Evolutionary conservation across 1,140 invertebrate genomes (phyloP), one percentile per base, ranked within the genome.

Genomic region (Cyrtorhinus lividipennis): DNA sequence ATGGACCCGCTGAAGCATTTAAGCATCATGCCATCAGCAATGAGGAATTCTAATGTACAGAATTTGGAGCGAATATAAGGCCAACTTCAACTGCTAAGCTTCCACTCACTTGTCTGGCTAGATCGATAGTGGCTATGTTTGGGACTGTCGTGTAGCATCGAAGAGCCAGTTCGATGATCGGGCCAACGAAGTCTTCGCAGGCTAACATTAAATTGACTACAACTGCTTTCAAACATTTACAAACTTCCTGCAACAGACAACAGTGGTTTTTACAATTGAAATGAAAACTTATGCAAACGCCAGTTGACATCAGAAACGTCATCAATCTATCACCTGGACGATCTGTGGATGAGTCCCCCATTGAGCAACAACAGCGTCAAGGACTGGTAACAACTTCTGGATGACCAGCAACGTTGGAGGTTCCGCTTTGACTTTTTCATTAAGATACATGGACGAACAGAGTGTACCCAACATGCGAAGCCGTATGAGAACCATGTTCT

Each of bases 401-500:
- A 79, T 79, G 67, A 82, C 78, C 48, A 78, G 69, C 10, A 74
- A 76, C 18, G 76, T 75, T 53, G 74, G 79, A 67, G 75, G 20
- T 62, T 67, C 18, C 70, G 63, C 61, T 12, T 24, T 25, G 1
- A 60, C 22, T 13, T 67, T 65, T 26, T 64, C 62, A 1, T 67
- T 45, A 20, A 53, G 71, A 66, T 87, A 80, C 0, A 91, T 71
- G 1, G 83, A 82, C 0, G 79, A 76, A 68, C 88, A 83, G 48
- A 90, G 75, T 64, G 80, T 84, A 0, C 83, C 79, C 1, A 86
- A 73, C 79, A 90, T 86, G 69, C 83, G 84, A 5, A 90, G 71
- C 46, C 79, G 73, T 61, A 79, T 75, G 24, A 81, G 71, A 22
- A 80, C 73, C 23, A 74, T 68, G 26, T 74, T 74, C 65, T 76